phyloP scores from a whole-genome alignment of 2,113 vertebrate species.

The Hemicordylus capensis region DNA sequence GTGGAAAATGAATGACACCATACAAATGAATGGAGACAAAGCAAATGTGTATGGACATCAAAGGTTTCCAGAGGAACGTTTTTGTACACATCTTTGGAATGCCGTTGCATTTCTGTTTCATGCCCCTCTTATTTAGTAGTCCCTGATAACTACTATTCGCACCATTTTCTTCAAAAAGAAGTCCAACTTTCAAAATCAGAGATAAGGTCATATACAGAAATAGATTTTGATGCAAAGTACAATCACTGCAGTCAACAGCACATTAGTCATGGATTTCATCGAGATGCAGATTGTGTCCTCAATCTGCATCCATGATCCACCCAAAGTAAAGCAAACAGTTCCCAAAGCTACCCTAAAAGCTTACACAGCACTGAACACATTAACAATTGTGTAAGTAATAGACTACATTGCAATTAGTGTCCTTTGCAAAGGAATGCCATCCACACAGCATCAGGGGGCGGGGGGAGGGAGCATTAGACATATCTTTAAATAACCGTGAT shows the following conservation, averaged over 20 bases:
- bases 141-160: neutral
- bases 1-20: neutral
- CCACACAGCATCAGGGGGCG: neutral
- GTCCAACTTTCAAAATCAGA: neutral
- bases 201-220: neutral
- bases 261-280: neutral
- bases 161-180: neutral
- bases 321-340: neutral
- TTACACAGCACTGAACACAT: neutral
- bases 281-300: neutral
- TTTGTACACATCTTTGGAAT: neutral
- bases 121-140: neutral
- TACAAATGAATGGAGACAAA: constrained; percentile 3
- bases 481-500: neutral
- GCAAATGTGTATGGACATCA: neutral
- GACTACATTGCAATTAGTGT: neutral
- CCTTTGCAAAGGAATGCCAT: neutral
- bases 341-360: neutral
- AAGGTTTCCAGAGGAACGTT: neutral
- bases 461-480: too few species aligned
- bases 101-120: neutral
- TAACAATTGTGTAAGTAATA: neutral
- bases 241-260: neutral
- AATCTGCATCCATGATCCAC: neutral
- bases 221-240: neutral